phyloP scores from a whole-genome alignment of 1,140 invertebrate species.

The Psix sp. region DNA sequence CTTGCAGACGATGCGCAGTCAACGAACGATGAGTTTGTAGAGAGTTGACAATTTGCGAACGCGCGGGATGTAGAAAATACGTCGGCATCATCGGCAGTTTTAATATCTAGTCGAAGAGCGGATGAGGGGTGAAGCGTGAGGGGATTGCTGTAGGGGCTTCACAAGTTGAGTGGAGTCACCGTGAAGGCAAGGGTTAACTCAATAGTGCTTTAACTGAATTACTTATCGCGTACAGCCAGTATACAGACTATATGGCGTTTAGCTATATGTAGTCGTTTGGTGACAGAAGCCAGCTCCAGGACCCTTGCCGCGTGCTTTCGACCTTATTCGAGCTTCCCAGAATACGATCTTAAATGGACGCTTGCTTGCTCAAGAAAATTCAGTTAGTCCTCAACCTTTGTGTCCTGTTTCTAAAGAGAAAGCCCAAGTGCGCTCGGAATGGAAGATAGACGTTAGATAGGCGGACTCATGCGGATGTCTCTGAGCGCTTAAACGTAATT shows the following conservation, averaged over 20 bases:
- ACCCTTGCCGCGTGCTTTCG: constrained; percentile 51
- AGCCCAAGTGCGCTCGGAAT: constrained; percentile 56
- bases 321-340: constrained; percentile 57
- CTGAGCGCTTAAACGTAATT: constrained; percentile 70
- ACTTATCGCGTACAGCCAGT: constrained; percentile 76
- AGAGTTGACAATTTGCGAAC: constrained; percentile 49
- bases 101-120: constrained; percentile 61
- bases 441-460: constrained; percentile 62
- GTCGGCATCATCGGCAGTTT: constrained; percentile 54
- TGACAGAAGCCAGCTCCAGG: constrained; percentile 54
- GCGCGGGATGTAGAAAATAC: constrained; percentile 47
- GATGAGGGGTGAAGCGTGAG: constrained; percentile 48
- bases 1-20: constrained; percentile 30
- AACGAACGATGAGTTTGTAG: constrained; percentile 35
- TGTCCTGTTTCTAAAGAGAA: constrained; percentile 68
- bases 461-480: constrained; percentile 68
- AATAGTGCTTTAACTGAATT: constrained; percentile 77
- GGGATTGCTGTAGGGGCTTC: constrained; percentile 62
- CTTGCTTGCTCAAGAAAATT: constrained; percentile 76
- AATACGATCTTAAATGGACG: constrained; percentile 75
- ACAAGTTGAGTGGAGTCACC: constrained; percentile 74
- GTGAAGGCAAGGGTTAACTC: constrained; percentile 77
- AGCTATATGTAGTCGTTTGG: constrained; percentile 66
- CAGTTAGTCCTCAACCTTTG: constrained; percentile 75
- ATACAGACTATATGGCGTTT: constrained; percentile 75